A percentile compares a stretch with the other conserved stretches of the same genome.
Conservation (phyloP, 2,797 vertebrate genomes). For the Cygnus olor region DNA sequence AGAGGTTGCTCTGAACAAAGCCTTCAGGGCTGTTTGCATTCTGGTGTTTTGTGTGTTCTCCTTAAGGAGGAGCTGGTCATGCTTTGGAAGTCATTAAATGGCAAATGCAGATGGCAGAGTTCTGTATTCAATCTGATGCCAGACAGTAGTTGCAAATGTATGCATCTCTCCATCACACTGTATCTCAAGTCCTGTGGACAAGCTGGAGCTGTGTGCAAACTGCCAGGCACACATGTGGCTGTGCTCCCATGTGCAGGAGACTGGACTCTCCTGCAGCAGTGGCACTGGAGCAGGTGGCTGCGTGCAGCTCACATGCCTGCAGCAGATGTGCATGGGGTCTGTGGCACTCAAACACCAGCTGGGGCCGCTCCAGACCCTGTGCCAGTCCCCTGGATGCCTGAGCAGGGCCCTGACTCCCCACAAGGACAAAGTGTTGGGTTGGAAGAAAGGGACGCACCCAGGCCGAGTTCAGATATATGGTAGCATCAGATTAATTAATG, state of each 20-base stretch:
- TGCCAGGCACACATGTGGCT: not conserved
- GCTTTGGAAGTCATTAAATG: not conserved
- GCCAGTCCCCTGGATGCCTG: not conserved
- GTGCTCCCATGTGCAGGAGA: not conserved
- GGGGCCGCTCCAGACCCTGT: not conserved
- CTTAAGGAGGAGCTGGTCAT: not conserved
- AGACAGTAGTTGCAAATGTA: not conserved
- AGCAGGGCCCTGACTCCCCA: not conserved
- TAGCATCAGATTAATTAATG: not conserved
- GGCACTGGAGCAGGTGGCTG: not conserved
- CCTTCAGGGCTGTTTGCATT: not conserved
- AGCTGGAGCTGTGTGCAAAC: not conserved
- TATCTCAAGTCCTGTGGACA: not conserved
- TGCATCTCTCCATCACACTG: not conserved
- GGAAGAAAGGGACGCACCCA: not conserved
- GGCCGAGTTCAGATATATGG: not conserved
- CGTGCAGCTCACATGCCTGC: accelerated
- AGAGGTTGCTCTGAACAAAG: not conserved
- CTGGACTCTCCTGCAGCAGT: not conserved
- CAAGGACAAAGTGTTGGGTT: not conserved
- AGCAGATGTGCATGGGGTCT: not conserved
- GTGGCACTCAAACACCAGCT: not conserved
- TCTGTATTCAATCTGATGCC: not conserved
- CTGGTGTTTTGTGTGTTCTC: too few relatives aligned
- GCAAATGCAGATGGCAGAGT: not conserved